Evolutionary conservation across 23 tunicate genomes (phyloP).

Genomic region (Botrylloides violaceus): DNA sequence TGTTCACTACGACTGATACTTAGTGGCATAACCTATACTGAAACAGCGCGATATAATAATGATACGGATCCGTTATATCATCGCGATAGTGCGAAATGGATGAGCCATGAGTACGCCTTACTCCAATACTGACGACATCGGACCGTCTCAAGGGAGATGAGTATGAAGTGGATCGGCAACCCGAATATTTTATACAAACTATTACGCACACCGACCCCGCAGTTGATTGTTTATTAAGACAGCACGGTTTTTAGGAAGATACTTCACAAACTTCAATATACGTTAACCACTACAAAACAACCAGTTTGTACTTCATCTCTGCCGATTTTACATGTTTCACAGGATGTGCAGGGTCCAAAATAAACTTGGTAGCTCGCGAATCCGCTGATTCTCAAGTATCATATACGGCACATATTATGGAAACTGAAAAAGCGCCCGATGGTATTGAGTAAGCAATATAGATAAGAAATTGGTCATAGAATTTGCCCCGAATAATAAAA

Average conservation of each 20-base stretch:
- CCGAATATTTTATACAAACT: too few relatives aligned
- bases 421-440: neutral
- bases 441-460: neutral
- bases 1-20: too few relatives aligned
- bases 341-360: neutral
- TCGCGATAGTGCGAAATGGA: too few relatives aligned
- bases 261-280: neutral
- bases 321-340: neutral
- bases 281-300: neutral
- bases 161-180: too few relatives aligned
- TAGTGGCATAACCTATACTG: too few relatives aligned
- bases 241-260: neutral
- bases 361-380: neutral
- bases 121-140: too few relatives aligned
- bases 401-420: neutral
- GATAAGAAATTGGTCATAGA: neutral
- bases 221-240: too few relatives aligned
- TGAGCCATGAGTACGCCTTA: too few relatives aligned
- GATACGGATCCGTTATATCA: too few relatives aligned
- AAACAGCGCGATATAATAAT: too few relatives aligned
- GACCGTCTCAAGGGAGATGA: too few relatives aligned
- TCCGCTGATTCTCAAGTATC: neutral
- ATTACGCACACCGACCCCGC: too few relatives aligned
- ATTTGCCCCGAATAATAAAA: neutral
- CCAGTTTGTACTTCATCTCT: neutral